Evolutionary conservation across 1,140 invertebrate genomes (phyloP), one percentile per base, ranked within the genome.

Genomic region (Delia radicum): DNA sequence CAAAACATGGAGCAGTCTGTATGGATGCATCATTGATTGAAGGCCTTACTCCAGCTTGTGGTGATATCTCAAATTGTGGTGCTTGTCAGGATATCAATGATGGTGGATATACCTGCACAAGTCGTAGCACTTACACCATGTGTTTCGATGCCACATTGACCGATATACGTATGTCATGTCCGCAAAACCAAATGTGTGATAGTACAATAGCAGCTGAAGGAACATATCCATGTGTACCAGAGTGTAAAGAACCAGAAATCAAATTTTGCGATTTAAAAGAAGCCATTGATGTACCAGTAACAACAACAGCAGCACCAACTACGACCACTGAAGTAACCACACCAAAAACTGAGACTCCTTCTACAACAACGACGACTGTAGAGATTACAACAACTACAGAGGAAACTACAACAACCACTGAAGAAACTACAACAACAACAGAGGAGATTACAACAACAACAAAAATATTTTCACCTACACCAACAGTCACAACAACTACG

Each of bases 41-140:
- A 3, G 8, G 73, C 0, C n/a, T n/a, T n/a, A 0, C 1, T 0
- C 74, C 72, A 0, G 79, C 62, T 33, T 84, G 83, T 75, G 81
- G 80, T 0, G 79, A 84, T 31, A 77, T 69, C 1, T 65, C 78
- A 0, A 63, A 65, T 0, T 84, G 83, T 55, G 76, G 29, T 0
- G 24, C 61, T 2, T 84, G 37, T 42, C 12, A 42, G 10, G 10
- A 3, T 2, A 24, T 8, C n/a, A 31, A 48, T 18, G 28, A 8
- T 13, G 3, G n/a, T 0, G 8, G 48, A 4, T 84, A 71, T 26
- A 77, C 82, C 18, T 84, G 82, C 77, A 81, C 80, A 28, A 79
- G 81, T 0, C 67, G 46, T 18, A 82, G 73, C 15, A 79, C 77
- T 2, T 84, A 82, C 21, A 74, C 73, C 8, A 74, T 74, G 73